A percentile compares a stretch with the other conserved stretches of the same genome.
These are phyloP conservation scores for Sebastes minor DNA, from an alignment of 2,797 vertebrate species.

Conservation along the genomic window DNA sequence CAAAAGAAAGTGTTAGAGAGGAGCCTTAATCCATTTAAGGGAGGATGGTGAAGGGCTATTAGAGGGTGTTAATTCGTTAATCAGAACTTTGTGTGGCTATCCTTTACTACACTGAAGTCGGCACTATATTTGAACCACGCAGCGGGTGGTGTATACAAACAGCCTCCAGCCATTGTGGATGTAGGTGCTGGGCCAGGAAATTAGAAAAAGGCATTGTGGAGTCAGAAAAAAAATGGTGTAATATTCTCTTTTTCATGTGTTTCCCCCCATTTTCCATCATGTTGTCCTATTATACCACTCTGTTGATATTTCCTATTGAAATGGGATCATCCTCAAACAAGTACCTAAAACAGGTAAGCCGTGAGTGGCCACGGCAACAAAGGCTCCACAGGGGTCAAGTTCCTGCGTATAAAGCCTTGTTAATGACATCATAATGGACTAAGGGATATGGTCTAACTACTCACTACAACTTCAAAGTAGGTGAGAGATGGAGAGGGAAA, in stretches of 20 bases:
- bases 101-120: conserved; percentile 75
- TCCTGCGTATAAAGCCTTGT: conserved; percentile 85
- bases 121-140: conserved; percentile 74
- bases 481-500: conserved; percentile 75
- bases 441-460: conserved; percentile 84
- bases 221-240: conserved; percentile 63
- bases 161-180: conserved; percentile 73
- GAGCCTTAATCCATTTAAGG: conserved; percentile 84
- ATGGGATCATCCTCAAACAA: conserved; percentile 84
- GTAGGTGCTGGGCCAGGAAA: conserved; percentile 82
- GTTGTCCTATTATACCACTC: conserved; percentile 76
- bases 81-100: conserved; percentile 83
- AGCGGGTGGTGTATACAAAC: conserved; percentile 76
- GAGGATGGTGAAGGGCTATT: conserved; percentile 84
- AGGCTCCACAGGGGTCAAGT: conserved; percentile 90
- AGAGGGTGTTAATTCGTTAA: conserved; percentile 85
- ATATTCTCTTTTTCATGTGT: conserved; percentile 69
- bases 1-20: conserved; percentile 83
- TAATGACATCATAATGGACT: conserved; percentile 94
- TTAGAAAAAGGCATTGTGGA: conserved; percentile 81
- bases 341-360: conserved; percentile 89
- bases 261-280: conserved; percentile 70
- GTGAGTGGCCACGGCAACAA: conserved; percentile 82
- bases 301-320: conserved; percentile 81
- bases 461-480: conserved; percentile 93